These are phyloP conservation scores for Cyanistes caeruleus DNA, from an alignment of 2,113 vertebrate species.

Conservation along the genomic window DNA sequence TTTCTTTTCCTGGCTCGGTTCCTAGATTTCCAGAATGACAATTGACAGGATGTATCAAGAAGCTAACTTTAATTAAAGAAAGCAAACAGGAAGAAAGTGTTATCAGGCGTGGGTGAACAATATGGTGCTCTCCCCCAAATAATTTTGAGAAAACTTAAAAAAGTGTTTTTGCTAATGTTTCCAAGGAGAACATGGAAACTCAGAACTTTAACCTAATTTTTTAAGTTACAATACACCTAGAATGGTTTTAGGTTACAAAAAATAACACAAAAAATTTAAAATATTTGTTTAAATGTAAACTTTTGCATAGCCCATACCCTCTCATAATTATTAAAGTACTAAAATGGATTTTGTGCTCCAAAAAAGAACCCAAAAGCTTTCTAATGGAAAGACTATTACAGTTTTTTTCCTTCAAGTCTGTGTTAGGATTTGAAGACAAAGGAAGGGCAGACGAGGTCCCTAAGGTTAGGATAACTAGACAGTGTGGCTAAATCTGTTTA, in stretches of 20 bases:
- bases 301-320: background rate
- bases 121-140: background rate
- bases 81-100: background rate
- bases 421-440: background rate
- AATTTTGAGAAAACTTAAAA: background rate
- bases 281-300: background rate
- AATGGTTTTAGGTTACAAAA: background rate
- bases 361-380: background rate
- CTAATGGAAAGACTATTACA: background rate
- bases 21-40: constrained; percentile 1
- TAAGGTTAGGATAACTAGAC: background rate
- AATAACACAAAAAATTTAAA: background rate
- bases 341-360: background rate
- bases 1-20: background rate
- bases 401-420: background rate
- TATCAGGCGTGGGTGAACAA: background rate
- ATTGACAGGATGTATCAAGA: background rate
- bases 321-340: background rate
- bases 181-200: background rate
- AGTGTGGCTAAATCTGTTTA: background rate
- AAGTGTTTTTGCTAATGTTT: background rate
- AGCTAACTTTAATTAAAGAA: background rate
- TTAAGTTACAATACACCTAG: background rate
- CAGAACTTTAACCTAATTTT: background rate
- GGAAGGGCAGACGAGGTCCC: background rate